These are phyloP conservation scores for Acleris emargana DNA, from an alignment of 2,888 invertebrate species.

Conservation along the genomic window DNA sequence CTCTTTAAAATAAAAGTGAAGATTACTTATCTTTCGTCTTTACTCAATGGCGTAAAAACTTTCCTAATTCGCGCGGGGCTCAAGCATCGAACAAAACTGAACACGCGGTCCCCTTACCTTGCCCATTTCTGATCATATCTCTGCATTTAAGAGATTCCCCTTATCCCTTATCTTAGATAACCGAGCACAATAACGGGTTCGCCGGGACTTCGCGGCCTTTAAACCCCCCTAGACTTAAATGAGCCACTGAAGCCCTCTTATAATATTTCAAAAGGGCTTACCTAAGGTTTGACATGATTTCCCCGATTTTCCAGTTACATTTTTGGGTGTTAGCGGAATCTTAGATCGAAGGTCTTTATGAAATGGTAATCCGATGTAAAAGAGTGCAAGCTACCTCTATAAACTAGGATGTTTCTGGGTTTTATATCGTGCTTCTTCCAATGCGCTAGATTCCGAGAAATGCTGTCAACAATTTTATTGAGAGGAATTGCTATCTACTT, in stretches of 20 bases:
- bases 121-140: not conserved
- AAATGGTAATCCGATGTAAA: not conserved
- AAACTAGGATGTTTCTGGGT: no score
- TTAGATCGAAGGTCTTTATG: not conserved
- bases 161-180: slow-evolving; percentile 11
- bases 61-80: no score
- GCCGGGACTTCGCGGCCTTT: slow-evolving; percentile 7
- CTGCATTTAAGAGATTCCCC: slow-evolving; percentile 17
- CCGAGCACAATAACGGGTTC: slow-evolving; percentile 10
- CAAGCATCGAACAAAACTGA: not conserved
- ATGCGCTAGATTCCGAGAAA: no score
- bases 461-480: no score
- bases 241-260: slow-evolving; percentile 31
- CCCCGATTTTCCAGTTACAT: slow-evolving; percentile 27
- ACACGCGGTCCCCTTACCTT: not conserved
- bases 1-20: no score
- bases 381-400: not conserved
- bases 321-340: not conserved
- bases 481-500: no score
- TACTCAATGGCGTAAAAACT: no score
- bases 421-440: no score
- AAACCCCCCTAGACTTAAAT: slow-evolving; percentile 24
- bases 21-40: no score
- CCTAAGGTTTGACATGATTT: slow-evolving; percentile 30
- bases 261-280: slow-evolving; percentile 37